Base-by-base conservation (phyloP, 92 coral and sea anemone species). In the Palythoa caribaeorum region DNA sequence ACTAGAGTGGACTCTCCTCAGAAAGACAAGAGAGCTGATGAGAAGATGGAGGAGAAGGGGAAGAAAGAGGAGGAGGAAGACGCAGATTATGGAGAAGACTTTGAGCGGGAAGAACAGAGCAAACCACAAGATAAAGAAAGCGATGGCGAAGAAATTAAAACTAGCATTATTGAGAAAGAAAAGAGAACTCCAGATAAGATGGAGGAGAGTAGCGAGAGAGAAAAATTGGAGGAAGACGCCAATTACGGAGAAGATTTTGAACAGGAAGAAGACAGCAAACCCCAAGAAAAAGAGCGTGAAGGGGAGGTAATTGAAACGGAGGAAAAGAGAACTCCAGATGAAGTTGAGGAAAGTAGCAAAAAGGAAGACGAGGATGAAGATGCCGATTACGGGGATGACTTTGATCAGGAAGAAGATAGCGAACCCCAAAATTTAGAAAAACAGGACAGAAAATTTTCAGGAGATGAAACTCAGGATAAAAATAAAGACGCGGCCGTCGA, bases 21-120 rank as follows among this genome's bases (percentile, higher is more conserved):
- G 44, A 70, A 70, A 70, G 44, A 70, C 2, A 47, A 80, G 14
- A 75, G 72, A 51, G 51, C 62, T 35, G 91, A 90, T 11, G 87
- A 93, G 20, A 93, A 94, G 70, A 86, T 89, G 36, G 94, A 93
- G 74, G 97, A 92, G 50, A 89, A 86, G 12, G 71, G 20, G 83
- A 88, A 1, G 90, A 88, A 10, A 75, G 72, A 77, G 4, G 91
- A 92, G 73, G 85, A 84, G 3, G 91, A 85, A 2, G 90, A 88
- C 59, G 84, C 35, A 9, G 78, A 87, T 62, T 88, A 86, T 1
- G 90, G 81, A 50, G 92, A 88, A 74, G 84, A 89, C 2, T 89
- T 89, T 50, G 92, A 89, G 28, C 63, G 36, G 84, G 80, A 76
- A 59, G 40, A 69, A 69, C 15, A 21, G 3, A 69, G 28, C 12